Base-by-base conservation (phyloP, 2,888 invertebrate genomes). In the Drosophila recens region DNA sequence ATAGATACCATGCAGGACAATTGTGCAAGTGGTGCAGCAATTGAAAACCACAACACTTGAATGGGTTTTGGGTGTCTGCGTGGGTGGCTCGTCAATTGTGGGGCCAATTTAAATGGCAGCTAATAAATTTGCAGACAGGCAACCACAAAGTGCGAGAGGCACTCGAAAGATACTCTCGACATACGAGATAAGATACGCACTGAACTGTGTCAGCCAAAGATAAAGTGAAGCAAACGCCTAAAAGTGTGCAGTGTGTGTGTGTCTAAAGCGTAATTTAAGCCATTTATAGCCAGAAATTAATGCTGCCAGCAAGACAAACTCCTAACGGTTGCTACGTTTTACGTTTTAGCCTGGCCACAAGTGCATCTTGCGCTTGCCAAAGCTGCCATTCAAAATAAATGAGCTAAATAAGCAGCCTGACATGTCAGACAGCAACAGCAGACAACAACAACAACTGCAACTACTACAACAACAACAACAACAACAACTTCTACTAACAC, bases 351-450 rank as follows among this genome's bases (percentile, higher is more conserved):
- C 62, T 66, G 64, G 74, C 83, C 83, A 62, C 83, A 83, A 83
- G 79, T 85, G 85, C 88, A 83, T 79, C 79, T 27, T 27, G 27
- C 75, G 75, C 74, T 74, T 62, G 78, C 80, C 65, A 66, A 53
- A 70, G 80, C 75, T 86, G 89, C 77, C 81, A 90, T 89, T 86
- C 87, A 89, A 90, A 90, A 89, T 90, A 90, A 90, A 90, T 90
- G 90, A 89, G 86, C 89, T 86, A 83, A 90, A 85, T 84, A 82
- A 89, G 82, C 80, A 87, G 79, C 75, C 82, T 81, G 82, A 79
- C 79, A 81, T 79, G 75, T 67, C 69, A 79, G 75, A 80, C 80
- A 75, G 66, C 43, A 49, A 78, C 80, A 75, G 62, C 43, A 49
- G 48, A 58, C 49, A 57, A 36, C 54, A 67, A 59, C 40, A 33